Conservation (phyloP, 2,113 vertebrate species). For the Hystrix cristata region DNA sequence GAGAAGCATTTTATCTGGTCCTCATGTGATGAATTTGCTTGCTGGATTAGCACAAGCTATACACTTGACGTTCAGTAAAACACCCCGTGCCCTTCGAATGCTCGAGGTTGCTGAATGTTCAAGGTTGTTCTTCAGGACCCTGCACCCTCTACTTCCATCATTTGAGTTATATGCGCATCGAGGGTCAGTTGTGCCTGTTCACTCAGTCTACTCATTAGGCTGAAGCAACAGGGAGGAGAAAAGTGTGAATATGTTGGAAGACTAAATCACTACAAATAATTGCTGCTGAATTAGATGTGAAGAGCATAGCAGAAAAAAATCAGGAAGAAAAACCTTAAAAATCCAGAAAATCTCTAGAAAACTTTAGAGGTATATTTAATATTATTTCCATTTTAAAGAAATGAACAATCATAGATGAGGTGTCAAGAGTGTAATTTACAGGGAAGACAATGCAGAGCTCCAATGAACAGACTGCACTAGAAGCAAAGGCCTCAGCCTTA, state of each 20-base stretch:
- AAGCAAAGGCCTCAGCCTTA: not conserved
- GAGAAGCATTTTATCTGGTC: not conserved
- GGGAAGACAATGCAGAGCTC: not conserved
- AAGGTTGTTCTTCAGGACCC: not conserved
- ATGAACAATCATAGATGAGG: not conserved
- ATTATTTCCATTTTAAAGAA: constrained; percentile 31
- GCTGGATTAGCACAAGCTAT: not conserved
- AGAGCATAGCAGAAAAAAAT: not conserved
- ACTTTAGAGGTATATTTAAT: not conserved
- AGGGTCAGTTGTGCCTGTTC: not conserved
- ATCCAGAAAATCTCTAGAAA: not conserved
- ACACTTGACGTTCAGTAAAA: not conserved
- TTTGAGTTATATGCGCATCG: not conserved
- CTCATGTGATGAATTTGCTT: not conserved
- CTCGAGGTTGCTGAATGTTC: not conserved
- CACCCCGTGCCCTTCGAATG: not conserved
- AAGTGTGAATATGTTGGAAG: not conserved
- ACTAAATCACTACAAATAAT: not conserved
- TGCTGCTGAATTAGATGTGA: not conserved
- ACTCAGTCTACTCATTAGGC: not conserved
- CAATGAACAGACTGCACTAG: not conserved
- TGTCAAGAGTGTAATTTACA: not conserved
- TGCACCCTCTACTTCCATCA: not conserved
- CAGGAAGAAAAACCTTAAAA: not conserved
- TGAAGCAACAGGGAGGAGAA: not conserved